Percentiles rank a stretch among this genome's conserved stretches.
phyloP scores from a whole-genome alignment of 2,797 vertebrate genomes.

The Gambusia yucatana region DNA sequence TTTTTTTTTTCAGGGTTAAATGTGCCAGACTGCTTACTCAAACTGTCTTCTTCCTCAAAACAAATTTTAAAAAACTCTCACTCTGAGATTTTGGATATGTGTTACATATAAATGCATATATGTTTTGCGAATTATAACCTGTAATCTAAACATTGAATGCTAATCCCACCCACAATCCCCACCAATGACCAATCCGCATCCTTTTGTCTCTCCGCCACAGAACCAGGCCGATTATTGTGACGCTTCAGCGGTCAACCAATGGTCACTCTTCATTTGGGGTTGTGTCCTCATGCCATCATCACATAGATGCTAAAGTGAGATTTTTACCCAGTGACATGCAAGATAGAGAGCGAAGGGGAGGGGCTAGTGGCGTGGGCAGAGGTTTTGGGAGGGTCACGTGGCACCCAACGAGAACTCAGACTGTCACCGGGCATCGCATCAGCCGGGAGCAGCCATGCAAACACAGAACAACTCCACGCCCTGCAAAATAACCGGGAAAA shows the following conservation, averaged over 20 bases:
- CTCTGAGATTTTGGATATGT: neutral
- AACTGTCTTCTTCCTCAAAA: neutral
- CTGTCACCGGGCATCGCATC: conserved; percentile 79
- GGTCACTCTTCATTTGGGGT: conserved; percentile 31
- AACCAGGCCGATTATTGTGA: conserved; percentile 62
- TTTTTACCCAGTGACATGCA: conserved; percentile 66
- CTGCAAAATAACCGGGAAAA: conserved; percentile 21
- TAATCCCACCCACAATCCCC: conserved; percentile 24
- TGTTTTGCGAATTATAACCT: neutral
- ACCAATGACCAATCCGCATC: conserved; percentile 40
- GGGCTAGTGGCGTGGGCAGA: conserved; percentile 37
- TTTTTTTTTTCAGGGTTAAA: neutral
- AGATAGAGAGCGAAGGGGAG: conserved; percentile 34
- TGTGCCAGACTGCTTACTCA: neutral
- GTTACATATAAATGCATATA: neutral
- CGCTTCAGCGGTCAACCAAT: conserved; percentile 71
- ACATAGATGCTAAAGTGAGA: conserved; percentile 24
- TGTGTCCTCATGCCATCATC: conserved; percentile 47
- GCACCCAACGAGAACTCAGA: conserved; percentile 54
- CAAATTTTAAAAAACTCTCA: neutral
- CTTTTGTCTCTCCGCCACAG: conserved; percentile 63
- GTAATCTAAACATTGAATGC: conserved; percentile 6
- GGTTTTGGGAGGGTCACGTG: conserved; percentile 61
- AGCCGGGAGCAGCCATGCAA: conserved; percentile 55
- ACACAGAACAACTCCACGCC: conserved; percentile 11